Percentiles rank a stretch among this genome's conserved stretches.
These are phyloP conservation scores for Elmis aenea DNA, from an alignment of 2,888 invertebrate species.

Conservation along the genomic window DNA sequence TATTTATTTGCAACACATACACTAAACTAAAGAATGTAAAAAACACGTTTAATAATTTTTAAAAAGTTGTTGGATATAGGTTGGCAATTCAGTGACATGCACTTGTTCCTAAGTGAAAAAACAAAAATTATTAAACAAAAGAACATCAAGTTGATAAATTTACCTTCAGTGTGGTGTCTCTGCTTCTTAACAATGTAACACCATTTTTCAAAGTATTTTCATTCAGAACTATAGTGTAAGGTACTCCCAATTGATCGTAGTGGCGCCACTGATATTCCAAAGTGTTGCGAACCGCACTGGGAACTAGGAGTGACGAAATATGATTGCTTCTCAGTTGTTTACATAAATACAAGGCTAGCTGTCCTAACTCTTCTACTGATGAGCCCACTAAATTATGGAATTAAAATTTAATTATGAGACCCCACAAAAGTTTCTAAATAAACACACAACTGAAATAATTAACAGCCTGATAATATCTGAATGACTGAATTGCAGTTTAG, in stretches of 20 bases:
- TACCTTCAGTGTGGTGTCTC: constrained; percentile 65
- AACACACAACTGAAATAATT: not conserved
- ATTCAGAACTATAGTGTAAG: constrained; percentile 67
- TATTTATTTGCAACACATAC: too few relatives aligned
- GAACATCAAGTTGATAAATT: constrained; percentile 10
- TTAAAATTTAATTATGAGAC: constrained; percentile 3
- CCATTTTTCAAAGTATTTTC: constrained; percentile 66
- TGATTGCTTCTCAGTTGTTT: constrained; percentile 49
- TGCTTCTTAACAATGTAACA: constrained; percentile 58
- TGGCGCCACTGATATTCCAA: constrained; percentile 47
- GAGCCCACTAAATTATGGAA: constrained; percentile 21
- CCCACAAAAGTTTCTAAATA: not conserved
- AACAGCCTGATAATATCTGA: not conserved
- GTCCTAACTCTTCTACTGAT: constrained; percentile 46
- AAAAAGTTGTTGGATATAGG: constrained; percentile 54
- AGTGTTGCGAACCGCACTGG: constrained; percentile 37
- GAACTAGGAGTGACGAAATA: constrained; percentile 42
- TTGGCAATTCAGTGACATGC: constrained; percentile 60
- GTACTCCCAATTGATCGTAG: constrained; percentile 61
- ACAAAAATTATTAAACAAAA: constrained; percentile 10
- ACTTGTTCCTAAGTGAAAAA: constrained; percentile 59
- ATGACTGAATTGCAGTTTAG: constrained; percentile 6
- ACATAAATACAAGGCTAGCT: constrained; percentile 54
- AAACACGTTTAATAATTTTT: constrained; percentile 43
- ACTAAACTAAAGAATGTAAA: too few relatives aligned